These are phyloP conservation scores for Morelia viridis DNA, from an alignment of 2,797 vertebrate genomes.

Conservation along the genomic window DNA sequence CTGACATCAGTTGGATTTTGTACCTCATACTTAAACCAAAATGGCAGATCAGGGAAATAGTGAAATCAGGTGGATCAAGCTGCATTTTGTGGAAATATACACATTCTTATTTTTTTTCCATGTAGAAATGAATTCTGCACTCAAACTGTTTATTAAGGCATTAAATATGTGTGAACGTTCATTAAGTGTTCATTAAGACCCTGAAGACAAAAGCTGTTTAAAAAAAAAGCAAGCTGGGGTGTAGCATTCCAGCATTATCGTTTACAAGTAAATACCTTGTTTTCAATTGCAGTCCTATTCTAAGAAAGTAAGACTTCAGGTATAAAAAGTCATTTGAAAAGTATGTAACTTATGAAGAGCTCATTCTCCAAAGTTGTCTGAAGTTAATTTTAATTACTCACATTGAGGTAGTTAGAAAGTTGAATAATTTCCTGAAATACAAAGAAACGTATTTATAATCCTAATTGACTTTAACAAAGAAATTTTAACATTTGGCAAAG, in stretches of 20 bases:
- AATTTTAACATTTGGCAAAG: not conserved
- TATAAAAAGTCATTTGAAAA: not conserved
- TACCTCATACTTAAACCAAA: not conserved
- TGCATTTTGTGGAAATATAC: not conserved
- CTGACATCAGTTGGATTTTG: not conserved
- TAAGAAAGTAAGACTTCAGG: not conserved
- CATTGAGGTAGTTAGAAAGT: constrained; percentile 78
- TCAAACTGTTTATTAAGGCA: not conserved
- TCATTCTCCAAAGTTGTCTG: not conserved
- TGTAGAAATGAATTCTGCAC: not conserved
- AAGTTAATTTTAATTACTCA: constrained; percentile 50
- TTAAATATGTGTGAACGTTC: not conserved
- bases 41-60: not conserved
- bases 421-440: constrained; percentile 77
- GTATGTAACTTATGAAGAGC: not conserved
- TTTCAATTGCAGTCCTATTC: not conserved
- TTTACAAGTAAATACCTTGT: not conserved
- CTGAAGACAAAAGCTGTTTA: not conserved
- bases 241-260: not conserved
- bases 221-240: not conserved
- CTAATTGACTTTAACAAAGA: not conserved
- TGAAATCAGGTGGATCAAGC: not conserved
- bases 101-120: not conserved
- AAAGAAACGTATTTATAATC: constrained; percentile 22
- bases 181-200: not conserved